Base-by-base conservation (phyloP, 1,140 invertebrate species). In the Aphelinus atriplicis region DNA sequence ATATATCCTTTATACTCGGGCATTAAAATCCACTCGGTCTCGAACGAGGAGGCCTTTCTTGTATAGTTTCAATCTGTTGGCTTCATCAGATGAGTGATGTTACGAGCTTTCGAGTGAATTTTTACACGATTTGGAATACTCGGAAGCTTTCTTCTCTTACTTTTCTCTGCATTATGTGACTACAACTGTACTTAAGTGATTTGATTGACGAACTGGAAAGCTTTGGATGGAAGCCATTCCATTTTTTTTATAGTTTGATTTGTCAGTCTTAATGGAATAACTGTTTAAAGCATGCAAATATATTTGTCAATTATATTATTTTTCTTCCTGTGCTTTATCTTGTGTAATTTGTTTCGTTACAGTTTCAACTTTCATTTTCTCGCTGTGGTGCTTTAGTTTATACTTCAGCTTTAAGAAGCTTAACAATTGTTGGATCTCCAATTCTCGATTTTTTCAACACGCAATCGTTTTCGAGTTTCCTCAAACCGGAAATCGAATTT, bases 211-310 rank as follows among this genome's bases (percentile, higher is more conserved):
- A 61, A 46, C 26, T 70, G 66, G 66, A 69, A 64, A 42, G 66
- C 48, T 1, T 70, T 58, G 9, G 45, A 65, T 57, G 26, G 46
- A 51, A 65, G 26, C 61, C 67, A 3, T 71, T 64, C 62, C 62
- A 64, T 6, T 56, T 10, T 74, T 26, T 69, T 71, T 76, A 64
- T 57, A 75, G 68, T 81, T 80, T 81, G 81, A 80, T 81, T 81
- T 80, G 53, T 81, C 81, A 80, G 81, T 81, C 81, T 81, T 80
- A 79, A 77, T 74, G 73, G 63, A 71, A 76, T 64, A 78, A 80
- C 66, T 67, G 55, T 77, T 75, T 57, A 77, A 80, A 80, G 75
- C 74, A 78, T 77, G 66, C 66, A 53, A 47, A 43, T 61, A 58
- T n/a, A 3, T 70, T 3, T 42, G n/a, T 26, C 50, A 42, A 2